Base-by-base conservation (phyloP, 2,113 vertebrate species). In the Myotis davidii region DNA sequence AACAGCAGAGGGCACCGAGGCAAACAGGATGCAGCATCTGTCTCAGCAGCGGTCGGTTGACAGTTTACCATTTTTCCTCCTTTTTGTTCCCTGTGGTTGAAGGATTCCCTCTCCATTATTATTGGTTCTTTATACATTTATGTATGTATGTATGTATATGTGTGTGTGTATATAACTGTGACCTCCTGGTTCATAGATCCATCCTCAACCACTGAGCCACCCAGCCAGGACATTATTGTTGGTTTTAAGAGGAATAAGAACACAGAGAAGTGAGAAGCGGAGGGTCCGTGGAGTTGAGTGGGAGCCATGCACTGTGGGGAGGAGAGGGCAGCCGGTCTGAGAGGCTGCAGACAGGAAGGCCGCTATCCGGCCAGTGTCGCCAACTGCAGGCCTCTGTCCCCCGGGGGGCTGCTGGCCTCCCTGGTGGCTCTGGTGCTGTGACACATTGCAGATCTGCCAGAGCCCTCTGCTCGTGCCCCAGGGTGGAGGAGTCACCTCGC, bases 381-480 rank as follows among this genome's bases (percentile, higher is more conserved):
- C 56, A n/a, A 2, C 65, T 50, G 8, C 25, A n/a, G 23, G 42
- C 13, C 59, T 37, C 39, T 56, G 27, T 34, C 27, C 0, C 39
- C 13, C 0, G 25, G 23, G 7, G 7, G 45, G 21, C 74, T 37
- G 23, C 39, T 69, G 23, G 12, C 39, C 9, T 9, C 29, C 42
- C 34, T 54, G 65, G 69, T 13, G 45, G 50, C 42, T 83, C 32
- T 42, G 74, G 61, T 11, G 9, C 59, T 61, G 14, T 12, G 56
- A 21, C 52, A 13, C 6, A 1, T 18, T 0, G 1, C 65, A 65
- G 67, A 34, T n/a, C 54, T 27, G 25, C 65, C 5, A 0, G 10
- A 73, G 12, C 39, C 54, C 42, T 54, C 56, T n/a, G 56, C 23
- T 48, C 0, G 0, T 50, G 59, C 21, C 39, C 42, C 34, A 42